Conservation (phyloP, 2,797 vertebrate species). For the Dicrostonyx torquatus region DNA sequence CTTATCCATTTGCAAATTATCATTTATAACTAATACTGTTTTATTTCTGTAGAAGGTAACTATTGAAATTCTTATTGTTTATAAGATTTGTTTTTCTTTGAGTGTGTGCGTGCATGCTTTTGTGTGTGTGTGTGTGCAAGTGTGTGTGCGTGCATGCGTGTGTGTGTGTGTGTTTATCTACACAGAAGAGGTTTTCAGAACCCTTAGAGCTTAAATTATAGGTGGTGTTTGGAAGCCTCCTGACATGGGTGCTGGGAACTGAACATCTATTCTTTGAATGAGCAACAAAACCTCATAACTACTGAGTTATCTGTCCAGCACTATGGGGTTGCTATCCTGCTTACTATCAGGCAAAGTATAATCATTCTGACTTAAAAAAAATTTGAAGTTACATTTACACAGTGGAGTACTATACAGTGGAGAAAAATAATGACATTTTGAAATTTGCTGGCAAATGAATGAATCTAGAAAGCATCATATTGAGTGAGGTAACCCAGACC, state of each 20-base stretch:
- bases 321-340: neutral
- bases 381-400: neutral
- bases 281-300: neutral
- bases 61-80: neutral
- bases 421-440: no score
- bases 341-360: neutral
- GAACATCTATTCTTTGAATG: neutral
- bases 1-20: neutral
- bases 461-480: no score
- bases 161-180: neutral
- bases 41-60: neutral
- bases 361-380: neutral
- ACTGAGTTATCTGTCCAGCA: neutral
- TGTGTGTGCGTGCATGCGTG: neutral
- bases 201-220: neutral
- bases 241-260: neutral
- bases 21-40: neutral
- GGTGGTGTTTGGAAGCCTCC: neutral
- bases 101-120: no score
- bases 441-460: no score
- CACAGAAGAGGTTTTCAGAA: neutral
- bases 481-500: no score
- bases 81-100: neutral
- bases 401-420: no score
- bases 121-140: neutral